These are phyloP conservation scores for Acanthisitta chloris DNA, from an alignment of 2,113 vertebrate species.

Conservation along the genomic window DNA sequence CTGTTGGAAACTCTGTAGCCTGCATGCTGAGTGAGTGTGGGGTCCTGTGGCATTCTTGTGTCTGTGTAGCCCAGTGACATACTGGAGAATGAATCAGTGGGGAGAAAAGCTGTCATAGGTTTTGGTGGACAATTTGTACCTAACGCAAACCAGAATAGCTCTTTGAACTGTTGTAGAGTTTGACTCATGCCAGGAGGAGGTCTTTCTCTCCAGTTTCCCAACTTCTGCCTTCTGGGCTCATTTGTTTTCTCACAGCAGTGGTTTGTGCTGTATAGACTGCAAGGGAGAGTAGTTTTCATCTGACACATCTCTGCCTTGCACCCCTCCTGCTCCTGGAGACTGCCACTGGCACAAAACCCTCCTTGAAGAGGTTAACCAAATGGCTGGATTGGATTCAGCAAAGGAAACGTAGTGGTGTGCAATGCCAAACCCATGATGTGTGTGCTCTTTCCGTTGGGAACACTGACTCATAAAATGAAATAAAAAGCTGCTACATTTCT, in stretches of 20 bases:
- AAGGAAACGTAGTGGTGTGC: neutral
- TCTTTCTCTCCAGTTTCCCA: neutral
- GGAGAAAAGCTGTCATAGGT: neutral
- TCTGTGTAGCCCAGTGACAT: neutral
- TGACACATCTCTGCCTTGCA: neutral
- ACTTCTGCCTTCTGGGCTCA: neutral
- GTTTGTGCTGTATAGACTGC: neutral
- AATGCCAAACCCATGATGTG: conserved; percentile 25
- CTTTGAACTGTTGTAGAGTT: neutral
- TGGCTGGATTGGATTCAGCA: neutral
- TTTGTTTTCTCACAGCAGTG: neutral
- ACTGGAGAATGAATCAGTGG: neutral
- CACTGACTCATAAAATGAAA: conserved; percentile 22
- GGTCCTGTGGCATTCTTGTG: neutral
- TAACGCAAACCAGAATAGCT: neutral
- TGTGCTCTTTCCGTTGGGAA: conserved; percentile 38
- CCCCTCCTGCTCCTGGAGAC: neutral
- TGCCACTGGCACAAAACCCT: neutral
- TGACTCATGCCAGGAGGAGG: neutral
- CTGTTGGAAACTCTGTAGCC: neutral
- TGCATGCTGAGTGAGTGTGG: neutral
- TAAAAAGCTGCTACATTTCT: neutral
- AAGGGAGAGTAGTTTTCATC: neutral
- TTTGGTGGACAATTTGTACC: neutral
- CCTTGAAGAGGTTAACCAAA: conserved; percentile 21